These are phyloP conservation scores for Apotomis turbidana DNA, from an alignment of 2,888 invertebrate genomes.

Conservation along the genomic window DNA sequence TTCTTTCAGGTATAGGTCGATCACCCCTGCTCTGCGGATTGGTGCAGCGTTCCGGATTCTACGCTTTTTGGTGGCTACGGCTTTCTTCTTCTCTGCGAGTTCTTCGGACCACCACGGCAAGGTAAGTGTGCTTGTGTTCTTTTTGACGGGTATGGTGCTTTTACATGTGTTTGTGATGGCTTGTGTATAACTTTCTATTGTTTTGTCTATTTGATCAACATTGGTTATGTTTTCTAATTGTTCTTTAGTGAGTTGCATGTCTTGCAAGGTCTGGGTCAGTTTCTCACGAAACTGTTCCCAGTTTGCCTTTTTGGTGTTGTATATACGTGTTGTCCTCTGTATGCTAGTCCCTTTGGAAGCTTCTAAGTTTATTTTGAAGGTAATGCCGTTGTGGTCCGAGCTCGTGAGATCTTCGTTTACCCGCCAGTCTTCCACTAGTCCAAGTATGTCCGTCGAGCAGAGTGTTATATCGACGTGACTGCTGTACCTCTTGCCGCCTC, in stretches of 20 bases:
- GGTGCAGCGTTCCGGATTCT: not conserved
- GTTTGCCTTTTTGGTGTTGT: too few relatives aligned
- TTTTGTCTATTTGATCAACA: not conserved
- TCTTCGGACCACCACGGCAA: slow-evolving; percentile 5
- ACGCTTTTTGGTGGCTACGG: not conserved
- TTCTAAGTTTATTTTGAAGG: too few relatives aligned
- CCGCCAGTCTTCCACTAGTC: not conserved
- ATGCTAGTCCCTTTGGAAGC: too few relatives aligned
- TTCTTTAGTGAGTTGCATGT: not conserved
- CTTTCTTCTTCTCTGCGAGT: not conserved
- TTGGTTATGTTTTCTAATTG: not conserved
- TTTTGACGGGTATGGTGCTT: not conserved
- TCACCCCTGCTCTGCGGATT: not conserved
- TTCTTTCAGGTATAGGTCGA: not conserved
- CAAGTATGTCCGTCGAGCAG: too few relatives aligned
- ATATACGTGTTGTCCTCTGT: too few relatives aligned
- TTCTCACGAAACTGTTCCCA: too few relatives aligned
- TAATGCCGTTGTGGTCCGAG: too few relatives aligned
- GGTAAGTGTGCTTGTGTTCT: not conserved
- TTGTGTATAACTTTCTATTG: not conserved
- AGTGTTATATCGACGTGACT: too few relatives aligned
- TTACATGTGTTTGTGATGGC: not conserved
- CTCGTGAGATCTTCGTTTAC: too few relatives aligned
- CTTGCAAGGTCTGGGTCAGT: not conserved
- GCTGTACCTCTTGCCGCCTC: too few relatives aligned